Evolutionary conservation across 2,113 vertebrate species (phyloP).

Genomic region (Syngnathus scovelli): DNA sequence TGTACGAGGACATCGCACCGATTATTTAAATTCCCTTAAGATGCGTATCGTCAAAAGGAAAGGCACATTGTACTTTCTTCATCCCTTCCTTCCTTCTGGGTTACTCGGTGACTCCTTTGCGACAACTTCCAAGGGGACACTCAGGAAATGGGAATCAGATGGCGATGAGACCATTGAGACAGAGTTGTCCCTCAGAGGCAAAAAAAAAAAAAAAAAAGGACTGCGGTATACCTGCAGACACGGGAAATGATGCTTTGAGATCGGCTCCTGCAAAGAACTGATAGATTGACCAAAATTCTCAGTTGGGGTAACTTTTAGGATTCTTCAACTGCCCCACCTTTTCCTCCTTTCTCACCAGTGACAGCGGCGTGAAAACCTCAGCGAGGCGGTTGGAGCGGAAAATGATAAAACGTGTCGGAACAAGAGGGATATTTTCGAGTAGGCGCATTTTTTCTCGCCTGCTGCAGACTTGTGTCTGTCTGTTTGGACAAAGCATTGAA

Average conservation of each 20-base stretch:
- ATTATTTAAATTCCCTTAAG: background rate
- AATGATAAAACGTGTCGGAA: constrained; percentile 61
- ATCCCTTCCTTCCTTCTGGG: background rate
- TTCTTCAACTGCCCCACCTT: background rate
- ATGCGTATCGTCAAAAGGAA: background rate
- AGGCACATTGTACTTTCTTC: background rate
- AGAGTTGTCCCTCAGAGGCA: constrained; percentile 26
- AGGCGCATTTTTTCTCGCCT: constrained; percentile 46
- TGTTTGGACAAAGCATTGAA: constrained; percentile 51
- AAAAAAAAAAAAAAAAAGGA: constrained; percentile 27
- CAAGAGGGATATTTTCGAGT: constrained; percentile 60
- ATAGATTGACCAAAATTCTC: too few species aligned
- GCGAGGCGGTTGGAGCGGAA: constrained; percentile 27
- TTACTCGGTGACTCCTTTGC: constrained; percentile 11
- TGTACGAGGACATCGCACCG: background rate
- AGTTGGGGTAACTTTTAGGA: background rate
- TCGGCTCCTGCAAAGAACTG: constrained; percentile 13
- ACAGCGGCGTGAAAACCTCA: background rate
- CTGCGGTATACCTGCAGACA: constrained; percentile 25
- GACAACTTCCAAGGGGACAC: constrained; percentile 22
- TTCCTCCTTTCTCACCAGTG: constrained; percentile 3
- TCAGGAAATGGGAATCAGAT: constrained; percentile 49
- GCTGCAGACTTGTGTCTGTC: constrained; percentile 46
- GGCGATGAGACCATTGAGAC: constrained; percentile 29
- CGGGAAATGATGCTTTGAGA: constrained; percentile 29